Evolutionary conservation across 2,113 vertebrate genomes (phyloP), one percentile per base, ranked within the genome.

Genomic region (Camelus dromedarius): DNA sequence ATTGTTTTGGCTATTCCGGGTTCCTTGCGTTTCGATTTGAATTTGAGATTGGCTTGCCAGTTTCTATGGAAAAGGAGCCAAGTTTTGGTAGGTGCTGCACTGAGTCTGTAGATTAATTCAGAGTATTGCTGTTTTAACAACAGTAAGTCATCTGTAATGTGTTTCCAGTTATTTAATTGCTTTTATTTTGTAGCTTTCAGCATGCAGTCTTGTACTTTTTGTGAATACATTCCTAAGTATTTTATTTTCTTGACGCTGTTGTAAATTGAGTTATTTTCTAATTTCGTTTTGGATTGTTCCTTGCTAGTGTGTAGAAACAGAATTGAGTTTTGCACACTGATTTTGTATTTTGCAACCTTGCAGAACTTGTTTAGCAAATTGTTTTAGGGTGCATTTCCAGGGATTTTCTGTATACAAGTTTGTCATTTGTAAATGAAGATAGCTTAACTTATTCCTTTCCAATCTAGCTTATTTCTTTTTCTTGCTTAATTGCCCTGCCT

Each of bases 341-440:
- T 81, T 19, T 66, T 81, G 8, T 42, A 6, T 30, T 9, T 54
- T 96, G n/a, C 35, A 73, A 35, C 28, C 18, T 76, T 70, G 48
- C 22, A 67, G 30, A 91, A 80, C 32, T 82, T 79, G 18, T 77
- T 92, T 69, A 76, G 38, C 58, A 28, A 14, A 24, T 60, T 28
- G 70, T 46, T 32, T 88, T 52, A 58, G 54, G 62, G 64, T 83
- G 7, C 3, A 72, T 89, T 77, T 70, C 54, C 35, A 56, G 24
- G 14, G 14, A 38, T 38, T 88, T 70, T 77, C 66, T 89, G 0
- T 89, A 10, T 87, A 35, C 4, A 52, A 5, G 7, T 84, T 92
- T 96, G 64, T 48, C 32, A 79, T 84, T 16, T 89, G 52, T 83
- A 96, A 81, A 87, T 70, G 76, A 12, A 69, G 81, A 75, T 69